Base-by-base conservation (phyloP, 2,113 vertebrate species). In the Petroica traversi region DNA sequence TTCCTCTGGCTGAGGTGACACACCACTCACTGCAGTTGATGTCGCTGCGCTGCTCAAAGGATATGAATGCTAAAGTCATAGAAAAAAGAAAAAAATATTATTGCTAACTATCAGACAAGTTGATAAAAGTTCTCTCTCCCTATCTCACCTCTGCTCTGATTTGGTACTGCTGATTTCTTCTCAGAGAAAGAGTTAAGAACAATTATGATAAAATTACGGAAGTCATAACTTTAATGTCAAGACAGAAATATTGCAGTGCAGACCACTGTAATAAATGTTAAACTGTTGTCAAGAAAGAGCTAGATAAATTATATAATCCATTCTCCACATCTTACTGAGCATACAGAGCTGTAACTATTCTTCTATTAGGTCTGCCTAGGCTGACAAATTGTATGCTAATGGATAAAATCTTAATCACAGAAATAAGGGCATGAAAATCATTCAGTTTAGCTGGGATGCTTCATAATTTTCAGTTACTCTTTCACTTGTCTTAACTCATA, bases 351-450 rank as follows among this genome's bases (percentile, higher is more conserved):
- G 40, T 84, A 89, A 89, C 88, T 85, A 76, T 62, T 79, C 83
- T 64, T 90, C 75, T 83, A 46, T 92, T 91, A 84, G 17, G 45
- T 93, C 51, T 93, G 88, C 36, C 85, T 45, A 59, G 62, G 75
- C 78, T 94, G 93, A 96, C 72, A 93, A 92, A 95, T 71, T 71
- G 67, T 63, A 85, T 77, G 66, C 45, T 96, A 96, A 96, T 91
- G 62, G 73, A 64, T 74, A 90, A 94, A 94, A 92, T 73, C 79
- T 95, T 92, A 87, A 90, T 95, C 93, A 96, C 54, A 75, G 83
- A 93, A 89, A 86, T 61, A 93, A 84, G 49, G 49, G 73, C 77
- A 91, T 51, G 61, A 84, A 92, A 93, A 93, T 89, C 28, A 81
- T 31, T 93, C 59, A 2, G 14, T 85, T 96, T 80, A 84, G 38